phyloP scores from a whole-genome alignment of 2,797 vertebrate genomes.

The Eurystomus glaucurus region DNA sequence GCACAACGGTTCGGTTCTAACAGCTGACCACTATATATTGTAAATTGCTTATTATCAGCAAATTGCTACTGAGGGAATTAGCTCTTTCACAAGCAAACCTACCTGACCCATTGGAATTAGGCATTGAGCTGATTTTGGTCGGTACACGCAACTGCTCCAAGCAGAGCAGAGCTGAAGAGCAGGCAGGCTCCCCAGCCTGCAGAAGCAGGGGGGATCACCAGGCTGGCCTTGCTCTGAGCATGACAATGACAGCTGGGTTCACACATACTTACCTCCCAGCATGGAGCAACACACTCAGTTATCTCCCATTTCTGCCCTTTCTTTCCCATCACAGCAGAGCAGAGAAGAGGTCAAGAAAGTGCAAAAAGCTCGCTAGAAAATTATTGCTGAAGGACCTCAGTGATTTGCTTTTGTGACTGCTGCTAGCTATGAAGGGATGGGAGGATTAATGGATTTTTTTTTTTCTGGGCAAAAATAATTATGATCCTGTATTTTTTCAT shows the following conservation, averaged over 20 bases:
- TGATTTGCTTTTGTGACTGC: slow-evolving; percentile 44
- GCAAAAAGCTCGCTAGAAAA: background rate
- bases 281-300: background rate
- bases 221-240: background rate
- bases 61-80: background rate
- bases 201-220: background rate
- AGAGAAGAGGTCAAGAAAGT: background rate
- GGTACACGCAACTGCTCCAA: background rate
- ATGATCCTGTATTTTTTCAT: slow-evolving; percentile 55
- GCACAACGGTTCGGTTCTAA: background rate
- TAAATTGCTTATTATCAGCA: background rate
- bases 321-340: background rate
- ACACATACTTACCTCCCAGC: background rate
- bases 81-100: background rate
- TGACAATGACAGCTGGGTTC: background rate
- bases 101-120: background rate
- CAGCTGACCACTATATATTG: background rate
- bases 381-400: background rate
- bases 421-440: background rate
- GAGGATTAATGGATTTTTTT: slow-evolving; percentile 52
- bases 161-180: background rate
- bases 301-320: background rate
- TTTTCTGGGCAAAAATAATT: slow-evolving; percentile 52
- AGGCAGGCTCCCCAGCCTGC: background rate
- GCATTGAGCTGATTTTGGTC: background rate